Evolutionary conservation across 2,113 vertebrate species (phyloP).

Genomic region (Poeciliopsis turrubarensis): DNA sequence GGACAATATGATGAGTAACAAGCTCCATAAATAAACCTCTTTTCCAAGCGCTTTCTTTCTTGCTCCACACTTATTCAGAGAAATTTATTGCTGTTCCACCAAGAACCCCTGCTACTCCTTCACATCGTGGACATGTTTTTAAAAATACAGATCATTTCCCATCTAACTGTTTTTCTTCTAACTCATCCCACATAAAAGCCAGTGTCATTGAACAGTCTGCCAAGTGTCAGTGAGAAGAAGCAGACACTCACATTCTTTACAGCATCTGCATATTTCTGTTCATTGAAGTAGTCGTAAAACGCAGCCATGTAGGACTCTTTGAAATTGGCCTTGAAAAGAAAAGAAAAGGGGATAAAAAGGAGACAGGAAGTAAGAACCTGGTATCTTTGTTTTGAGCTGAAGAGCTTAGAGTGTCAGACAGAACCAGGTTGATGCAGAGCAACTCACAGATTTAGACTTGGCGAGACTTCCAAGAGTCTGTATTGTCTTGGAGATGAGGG

Average conservation of each 20-base stretch:
- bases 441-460: constrained; percentile 97
- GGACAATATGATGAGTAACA: too few species aligned
- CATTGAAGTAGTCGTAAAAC: constrained; percentile 97
- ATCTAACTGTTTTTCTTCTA: neutral
- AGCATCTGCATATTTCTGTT: constrained; percentile 97
- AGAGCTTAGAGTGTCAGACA: neutral
- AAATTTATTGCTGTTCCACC: too few species aligned
- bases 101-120: too few species aligned
- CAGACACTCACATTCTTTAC: constrained; percentile 92
- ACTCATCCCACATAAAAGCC: neutral
- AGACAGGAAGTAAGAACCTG: neutral
- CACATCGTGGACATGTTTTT: too few species aligned
- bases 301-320: constrained; percentile 98
- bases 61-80: too few species aligned
- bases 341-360: constrained; percentile 15
- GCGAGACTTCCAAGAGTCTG: constrained; percentile 96
- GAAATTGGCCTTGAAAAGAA: constrained; percentile 87
- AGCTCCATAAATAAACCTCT: too few species aligned
- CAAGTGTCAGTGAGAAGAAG: neutral
- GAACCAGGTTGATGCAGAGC: neutral
- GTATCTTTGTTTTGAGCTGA: neutral
- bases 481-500: constrained; percentile 97
- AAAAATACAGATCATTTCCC: neutral
- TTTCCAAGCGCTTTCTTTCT: too few species aligned
- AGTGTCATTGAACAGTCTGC: too few species aligned